These are phyloP conservation scores for Petrocephalus microphthalmus DNA, from an alignment of 2,113 vertebrate genomes.

Conservation along the genomic window DNA sequence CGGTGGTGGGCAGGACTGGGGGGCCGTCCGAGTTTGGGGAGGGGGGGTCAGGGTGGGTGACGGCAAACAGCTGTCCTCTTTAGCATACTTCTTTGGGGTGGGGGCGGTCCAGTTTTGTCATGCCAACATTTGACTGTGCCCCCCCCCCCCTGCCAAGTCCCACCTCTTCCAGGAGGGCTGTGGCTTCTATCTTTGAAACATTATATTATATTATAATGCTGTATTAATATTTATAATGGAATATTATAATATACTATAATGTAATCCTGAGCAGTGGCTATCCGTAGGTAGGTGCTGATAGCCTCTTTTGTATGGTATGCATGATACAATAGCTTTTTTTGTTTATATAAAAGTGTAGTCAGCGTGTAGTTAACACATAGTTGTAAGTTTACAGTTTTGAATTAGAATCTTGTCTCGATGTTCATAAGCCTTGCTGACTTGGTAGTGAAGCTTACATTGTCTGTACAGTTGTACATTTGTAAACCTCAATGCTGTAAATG, in stretches of 20 bases:
- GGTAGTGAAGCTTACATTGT: conserved; percentile 85
- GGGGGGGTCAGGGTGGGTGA: too few species aligned
- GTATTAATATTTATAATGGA: conserved; percentile 6
- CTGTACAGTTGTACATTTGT: conserved; percentile 99
- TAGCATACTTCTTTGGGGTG: not conserved
- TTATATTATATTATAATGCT: conserved; percentile 28
- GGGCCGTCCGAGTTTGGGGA: conserved; percentile 54
- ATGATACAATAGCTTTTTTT: conserved; percentile 62
- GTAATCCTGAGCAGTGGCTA: conserved; percentile 50
- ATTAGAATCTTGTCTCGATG: conserved; percentile 69
- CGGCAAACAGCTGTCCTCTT: not conserved
- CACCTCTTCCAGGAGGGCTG: not conserved
- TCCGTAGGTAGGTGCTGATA: conserved; percentile 67
- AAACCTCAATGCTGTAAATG: conserved; percentile 99
- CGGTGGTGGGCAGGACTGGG: conserved; percentile 57
- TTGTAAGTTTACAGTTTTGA: conserved; percentile 89
- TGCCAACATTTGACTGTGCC: conserved; percentile 19
- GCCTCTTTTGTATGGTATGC: conserved; percentile 80
- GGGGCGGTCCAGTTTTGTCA: not conserved
- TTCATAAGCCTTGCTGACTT: conserved; percentile 92
- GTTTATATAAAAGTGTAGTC: conserved; percentile 95
- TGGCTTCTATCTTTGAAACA: conserved; percentile 49
- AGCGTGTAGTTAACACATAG: conserved; percentile 85
- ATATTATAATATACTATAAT: conserved; percentile 12
- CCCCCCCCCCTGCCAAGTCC: conserved; percentile 21